Conservation (phyloP, 2,888 invertebrate genomes). For the Meloe dianella region DNA sequence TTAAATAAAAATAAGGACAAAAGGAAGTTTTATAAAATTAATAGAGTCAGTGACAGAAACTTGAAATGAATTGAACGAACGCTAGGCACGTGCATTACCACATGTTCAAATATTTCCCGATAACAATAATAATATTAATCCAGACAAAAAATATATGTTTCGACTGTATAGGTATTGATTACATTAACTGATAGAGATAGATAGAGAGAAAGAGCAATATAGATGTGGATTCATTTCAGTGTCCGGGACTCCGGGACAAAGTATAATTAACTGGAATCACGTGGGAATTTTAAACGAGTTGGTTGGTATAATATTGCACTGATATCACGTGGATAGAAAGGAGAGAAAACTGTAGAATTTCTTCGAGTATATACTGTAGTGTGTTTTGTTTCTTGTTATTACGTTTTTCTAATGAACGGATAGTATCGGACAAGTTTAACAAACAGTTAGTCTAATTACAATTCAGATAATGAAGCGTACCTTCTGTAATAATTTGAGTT, state of each 20-base stretch:
- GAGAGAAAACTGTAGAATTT: neutral
- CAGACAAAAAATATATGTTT: neutral
- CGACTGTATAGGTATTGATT: neutral
- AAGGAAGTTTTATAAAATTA: neutral
- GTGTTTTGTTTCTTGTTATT: neutral
- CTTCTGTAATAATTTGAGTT: neutral
- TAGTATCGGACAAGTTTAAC: neutral
- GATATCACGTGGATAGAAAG: constrained; percentile 39
- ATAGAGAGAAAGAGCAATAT: constrained; percentile 17
- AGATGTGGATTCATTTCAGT: constrained; percentile 36
- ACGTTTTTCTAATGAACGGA: neutral
- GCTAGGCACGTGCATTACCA: neutral
- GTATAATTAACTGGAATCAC: constrained; percentile 51
- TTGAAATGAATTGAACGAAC: neutral
- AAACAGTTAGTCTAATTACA: neutral
- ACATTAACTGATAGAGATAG: constrained; percentile 10
- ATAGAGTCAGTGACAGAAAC: neutral
- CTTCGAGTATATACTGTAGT: neutral
- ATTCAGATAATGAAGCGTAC: neutral
- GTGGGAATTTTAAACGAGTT: constrained; percentile 49
- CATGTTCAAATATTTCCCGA: neutral
- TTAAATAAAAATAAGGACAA: neutral
- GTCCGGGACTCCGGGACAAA: constrained; percentile 35
- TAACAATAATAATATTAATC: neutral
- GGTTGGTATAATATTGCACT: constrained; percentile 36